Conservation (phyloP, 2,797 vertebrate species). For the Phoeniculus purpureus region DNA sequence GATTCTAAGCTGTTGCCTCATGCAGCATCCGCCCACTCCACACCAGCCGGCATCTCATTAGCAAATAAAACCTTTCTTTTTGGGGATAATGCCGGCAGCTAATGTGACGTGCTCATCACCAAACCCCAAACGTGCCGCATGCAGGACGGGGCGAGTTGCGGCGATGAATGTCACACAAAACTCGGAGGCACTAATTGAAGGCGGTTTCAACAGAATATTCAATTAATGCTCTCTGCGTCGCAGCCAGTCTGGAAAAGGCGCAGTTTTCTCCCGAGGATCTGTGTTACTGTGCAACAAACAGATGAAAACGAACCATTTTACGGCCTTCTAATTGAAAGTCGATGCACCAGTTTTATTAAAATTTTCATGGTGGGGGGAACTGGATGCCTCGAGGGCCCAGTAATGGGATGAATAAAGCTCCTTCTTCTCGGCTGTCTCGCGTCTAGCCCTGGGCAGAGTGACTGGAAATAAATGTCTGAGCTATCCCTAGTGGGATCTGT, state of each 20-base stretch:
- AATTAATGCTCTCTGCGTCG: constrained; percentile 70
- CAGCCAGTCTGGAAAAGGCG: constrained; percentile 57
- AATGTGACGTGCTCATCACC: not conserved
- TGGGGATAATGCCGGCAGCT: not conserved
- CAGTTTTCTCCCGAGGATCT: constrained; percentile 68
- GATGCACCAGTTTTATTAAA: constrained; percentile 66
- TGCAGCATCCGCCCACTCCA: not conserved
- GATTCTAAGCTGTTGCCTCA: rapidly evolving
- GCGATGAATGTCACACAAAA: constrained; percentile 52
- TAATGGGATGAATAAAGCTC: constrained; percentile 23
- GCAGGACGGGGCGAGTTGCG: not conserved
- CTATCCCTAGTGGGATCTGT: not conserved
- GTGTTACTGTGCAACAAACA: constrained; percentile 68
- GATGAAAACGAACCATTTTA: constrained; percentile 72
- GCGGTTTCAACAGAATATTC: constrained; percentile 72
- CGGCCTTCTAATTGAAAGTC: constrained; percentile 70
- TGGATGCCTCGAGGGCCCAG: constrained; percentile 24
- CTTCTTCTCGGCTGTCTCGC: not conserved
- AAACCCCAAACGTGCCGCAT: not conserved
- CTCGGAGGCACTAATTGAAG: constrained; percentile 70
- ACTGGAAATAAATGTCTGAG: not conserved
- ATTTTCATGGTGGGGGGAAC: constrained; percentile 44
- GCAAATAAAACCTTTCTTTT: constrained; percentile 62
- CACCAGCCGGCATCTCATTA: constrained; percentile 31
- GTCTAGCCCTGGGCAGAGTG: not conserved